Evolutionary conservation across 2,113 vertebrate species (phyloP), one percentile per base, ranked within the genome.

Genomic region (Hylia prasina): DNA sequence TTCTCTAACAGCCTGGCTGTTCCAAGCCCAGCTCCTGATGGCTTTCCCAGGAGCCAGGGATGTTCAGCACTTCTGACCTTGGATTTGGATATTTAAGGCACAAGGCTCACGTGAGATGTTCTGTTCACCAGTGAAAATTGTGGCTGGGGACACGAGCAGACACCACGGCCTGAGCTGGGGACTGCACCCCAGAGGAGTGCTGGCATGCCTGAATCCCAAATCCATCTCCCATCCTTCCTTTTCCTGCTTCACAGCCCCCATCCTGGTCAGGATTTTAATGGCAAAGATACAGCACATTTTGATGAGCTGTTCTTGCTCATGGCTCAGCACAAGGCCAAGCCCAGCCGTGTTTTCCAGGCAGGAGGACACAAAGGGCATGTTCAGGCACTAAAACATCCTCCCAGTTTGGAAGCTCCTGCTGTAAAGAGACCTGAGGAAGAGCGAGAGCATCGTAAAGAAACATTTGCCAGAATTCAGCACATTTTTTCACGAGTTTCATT

Each of bases 31-130:
- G 68, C 64, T 91, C 61, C 81, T 42, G 83, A 58, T 0, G 17
- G 77, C 54, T 75, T 81, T 80, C 56, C 54, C 33, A 0, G 1
- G 65, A 84, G 90, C 69, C 61, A 47, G 1, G 5, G 23, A 31
- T 27, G 28, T 22, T 94, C 21, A 80, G 45, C 58, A 21, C 27
- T 47, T 65, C 88, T 79, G 45, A 60, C 48, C 57, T 39, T 25
- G 5, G 27, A n/a, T 79, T 65, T 60, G 63, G 65, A 64, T 76
- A 70, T 35, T 57, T 75, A n/a, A 79, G 48, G 58, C 44, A 47
- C 3, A 37, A 91, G 81, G n/a, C 0, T 1, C 23, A 13, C 3
- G 0, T 1, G 33, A 22, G 11, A 16, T 39, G 27, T 31, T 42
- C 8, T 2, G 7, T 40, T 31, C 44, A 25, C 27, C 31, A 24